Conservation (phyloP, 1,140 invertebrate species). For the Reticulitermes speratus region DNA sequence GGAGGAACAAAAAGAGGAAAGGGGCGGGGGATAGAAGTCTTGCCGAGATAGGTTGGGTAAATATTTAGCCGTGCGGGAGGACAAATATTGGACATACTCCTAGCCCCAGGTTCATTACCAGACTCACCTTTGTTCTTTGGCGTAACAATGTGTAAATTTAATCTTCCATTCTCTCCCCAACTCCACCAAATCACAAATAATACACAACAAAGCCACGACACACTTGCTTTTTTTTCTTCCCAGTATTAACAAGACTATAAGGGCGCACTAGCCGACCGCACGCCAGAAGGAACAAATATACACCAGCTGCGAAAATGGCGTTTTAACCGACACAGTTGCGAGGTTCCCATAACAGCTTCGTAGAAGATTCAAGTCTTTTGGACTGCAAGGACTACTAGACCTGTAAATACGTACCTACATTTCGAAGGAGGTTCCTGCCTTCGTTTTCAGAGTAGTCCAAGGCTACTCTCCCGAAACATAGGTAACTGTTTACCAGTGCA, state of each 20-base stretch:
- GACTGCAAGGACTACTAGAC: no score
- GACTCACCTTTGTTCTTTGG: constrained; percentile 27
- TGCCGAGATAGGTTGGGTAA: constrained; percentile 4
- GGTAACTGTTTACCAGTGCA: no score
- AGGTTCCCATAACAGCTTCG: no score
- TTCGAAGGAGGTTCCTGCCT: no score
- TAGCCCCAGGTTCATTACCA: constrained; percentile 27
- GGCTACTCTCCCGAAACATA: no score
- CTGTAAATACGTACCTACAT: no score
- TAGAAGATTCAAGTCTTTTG: no score
- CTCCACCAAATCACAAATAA: background rate
- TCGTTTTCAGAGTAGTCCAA: no score
- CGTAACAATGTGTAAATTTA: constrained; percentile 31
- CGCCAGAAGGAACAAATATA: background rate
- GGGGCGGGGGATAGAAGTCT: constrained; percentile 17
- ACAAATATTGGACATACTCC: constrained; percentile 28
- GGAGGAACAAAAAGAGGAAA: background rate
- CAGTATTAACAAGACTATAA: constrained; percentile 24
- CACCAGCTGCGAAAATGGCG: no score
- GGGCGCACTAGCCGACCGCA: background rate
- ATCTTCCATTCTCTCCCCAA: background rate
- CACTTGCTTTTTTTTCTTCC: constrained; percentile 16
- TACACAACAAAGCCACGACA: background rate
- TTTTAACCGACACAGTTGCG: no score
- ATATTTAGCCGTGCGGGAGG: constrained; percentile 25